Conservation (phyloP, 2,888 invertebrate genomes). For the Myathropa florea region DNA sequence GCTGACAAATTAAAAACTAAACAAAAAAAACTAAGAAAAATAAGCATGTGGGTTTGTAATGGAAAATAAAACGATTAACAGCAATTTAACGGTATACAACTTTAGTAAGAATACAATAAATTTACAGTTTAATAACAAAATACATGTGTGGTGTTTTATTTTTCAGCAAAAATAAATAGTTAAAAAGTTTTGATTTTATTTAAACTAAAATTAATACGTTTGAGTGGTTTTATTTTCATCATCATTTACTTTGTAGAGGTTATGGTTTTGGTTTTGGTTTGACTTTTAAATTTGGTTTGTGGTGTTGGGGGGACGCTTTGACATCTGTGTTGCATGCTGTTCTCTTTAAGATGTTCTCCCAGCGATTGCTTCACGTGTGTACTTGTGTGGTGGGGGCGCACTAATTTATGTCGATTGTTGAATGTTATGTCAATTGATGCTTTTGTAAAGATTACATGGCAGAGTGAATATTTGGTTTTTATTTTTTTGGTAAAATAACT, state of each 20-base stretch:
- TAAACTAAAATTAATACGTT: neutral
- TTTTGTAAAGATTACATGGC: neutral
- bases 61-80: slow-evolving; percentile 19
- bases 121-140: slow-evolving; percentile 57
- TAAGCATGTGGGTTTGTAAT: slow-evolving; percentile 51
- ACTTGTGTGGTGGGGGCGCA: neutral
- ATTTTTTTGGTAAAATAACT: too few relatives aligned
- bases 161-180: neutral
- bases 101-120: slow-evolving; percentile 47
- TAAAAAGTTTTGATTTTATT: neutral
- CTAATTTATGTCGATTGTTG: neutral
- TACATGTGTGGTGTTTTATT: slow-evolving; percentile 61
- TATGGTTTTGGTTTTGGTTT: neutral
- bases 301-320: slow-evolving; percentile 14
- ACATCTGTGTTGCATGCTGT: slow-evolving; percentile 35
- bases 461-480: neutral
- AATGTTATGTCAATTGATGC: neutral
- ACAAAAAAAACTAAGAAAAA: slow-evolving; percentile 1
- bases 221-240: slow-evolving; percentile 12
- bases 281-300: neutral
- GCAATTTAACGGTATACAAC: slow-evolving; percentile 17
- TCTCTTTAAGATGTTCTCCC: slow-evolving; percentile 3
- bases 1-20: neutral
- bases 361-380: neutral
- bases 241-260: too few relatives aligned